These are phyloP conservation scores for Trachymyrmex cornetzi DNA, from an alignment of 1,140 invertebrate species.

Conservation along the genomic window DNA sequence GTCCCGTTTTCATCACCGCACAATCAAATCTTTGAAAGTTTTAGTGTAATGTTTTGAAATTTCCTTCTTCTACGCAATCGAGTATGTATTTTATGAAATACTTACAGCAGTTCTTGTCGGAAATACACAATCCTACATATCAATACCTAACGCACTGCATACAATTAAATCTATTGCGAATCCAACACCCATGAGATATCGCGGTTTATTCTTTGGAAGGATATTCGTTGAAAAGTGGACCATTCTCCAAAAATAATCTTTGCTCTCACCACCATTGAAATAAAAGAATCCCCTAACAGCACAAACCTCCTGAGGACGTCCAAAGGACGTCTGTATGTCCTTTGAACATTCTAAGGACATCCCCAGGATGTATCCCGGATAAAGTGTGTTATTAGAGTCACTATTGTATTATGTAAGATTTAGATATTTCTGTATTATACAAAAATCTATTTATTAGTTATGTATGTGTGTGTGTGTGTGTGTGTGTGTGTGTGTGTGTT, in stretches of 20 bases:
- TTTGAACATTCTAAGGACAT: no score
- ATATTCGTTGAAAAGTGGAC: slow-evolving; percentile 95
- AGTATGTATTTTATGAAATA: slow-evolving; percentile 67
- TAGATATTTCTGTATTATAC: neutral
- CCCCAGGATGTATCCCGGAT: no score
- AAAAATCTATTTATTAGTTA: neutral
- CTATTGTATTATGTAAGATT: slow-evolving; percentile 20
- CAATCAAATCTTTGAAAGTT: slow-evolving; percentile 96
- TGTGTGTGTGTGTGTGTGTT: no score
- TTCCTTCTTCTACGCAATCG: neutral
- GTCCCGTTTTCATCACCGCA: slow-evolving; percentile 94
- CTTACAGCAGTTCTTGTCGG: slow-evolving; percentile 97
- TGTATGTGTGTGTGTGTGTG: no score
- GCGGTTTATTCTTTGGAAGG: slow-evolving; percentile 95
- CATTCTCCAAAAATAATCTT: slow-evolving; percentile 98
- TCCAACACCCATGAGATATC: slow-evolving; percentile 99
- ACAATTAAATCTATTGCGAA: slow-evolving; percentile 98
- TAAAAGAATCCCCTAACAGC: slow-evolving; percentile 41
- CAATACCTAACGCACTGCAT: slow-evolving; percentile 97
- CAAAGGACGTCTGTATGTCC: no score
- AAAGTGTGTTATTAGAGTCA: no score
- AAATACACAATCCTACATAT: slow-evolving; percentile 99
- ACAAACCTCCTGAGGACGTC: no score
- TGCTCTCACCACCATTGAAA: slow-evolving; percentile 97
- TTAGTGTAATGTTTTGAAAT: neutral